Conservation (phyloP, 2,888 invertebrate species). For the Rhingia campestris region DNA sequence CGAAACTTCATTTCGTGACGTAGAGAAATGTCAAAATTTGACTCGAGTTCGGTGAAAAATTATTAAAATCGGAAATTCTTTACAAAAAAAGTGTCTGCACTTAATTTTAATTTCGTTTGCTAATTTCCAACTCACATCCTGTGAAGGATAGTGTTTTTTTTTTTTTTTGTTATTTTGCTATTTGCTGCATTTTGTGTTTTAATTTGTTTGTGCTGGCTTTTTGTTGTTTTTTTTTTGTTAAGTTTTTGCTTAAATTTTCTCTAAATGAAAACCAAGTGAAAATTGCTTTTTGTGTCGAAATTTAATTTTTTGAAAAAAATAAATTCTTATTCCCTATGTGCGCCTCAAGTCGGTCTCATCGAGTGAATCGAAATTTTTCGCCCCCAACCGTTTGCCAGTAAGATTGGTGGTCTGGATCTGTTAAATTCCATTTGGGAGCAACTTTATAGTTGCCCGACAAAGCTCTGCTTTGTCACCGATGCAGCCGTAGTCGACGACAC, state of each 20-base stretch:
- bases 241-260: neutral
- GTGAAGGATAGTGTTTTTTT: neutral
- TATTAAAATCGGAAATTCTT: too few relatives aligned
- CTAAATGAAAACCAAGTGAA: constrained; percentile 22
- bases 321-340: constrained; percentile 47
- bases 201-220: neutral
- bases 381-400: constrained; percentile 49
- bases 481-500: constrained; percentile 76
- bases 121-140: neutral
- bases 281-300: constrained; percentile 25
- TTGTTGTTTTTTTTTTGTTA: neutral
- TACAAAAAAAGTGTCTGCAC: too few relatives aligned
- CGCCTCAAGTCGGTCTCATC: constrained; percentile 36
- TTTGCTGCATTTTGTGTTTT: constrained; percentile 5
- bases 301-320: neutral
- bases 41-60: too few relatives aligned
- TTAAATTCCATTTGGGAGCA: constrained; percentile 82
- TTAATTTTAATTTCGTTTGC: neutral
- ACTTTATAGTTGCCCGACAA: constrained; percentile 83
- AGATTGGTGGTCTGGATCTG: constrained; percentile 80
- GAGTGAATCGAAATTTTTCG: constrained; percentile 43
- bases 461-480: constrained; percentile 80
- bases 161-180: constrained; percentile 1
- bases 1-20: neutral
- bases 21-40: too few relatives aligned